Evolutionary conservation across 2,797 vertebrate species (phyloP), one percentile per base, ranked within the genome.

Genomic region (Pygocentrus nattereri): DNA sequence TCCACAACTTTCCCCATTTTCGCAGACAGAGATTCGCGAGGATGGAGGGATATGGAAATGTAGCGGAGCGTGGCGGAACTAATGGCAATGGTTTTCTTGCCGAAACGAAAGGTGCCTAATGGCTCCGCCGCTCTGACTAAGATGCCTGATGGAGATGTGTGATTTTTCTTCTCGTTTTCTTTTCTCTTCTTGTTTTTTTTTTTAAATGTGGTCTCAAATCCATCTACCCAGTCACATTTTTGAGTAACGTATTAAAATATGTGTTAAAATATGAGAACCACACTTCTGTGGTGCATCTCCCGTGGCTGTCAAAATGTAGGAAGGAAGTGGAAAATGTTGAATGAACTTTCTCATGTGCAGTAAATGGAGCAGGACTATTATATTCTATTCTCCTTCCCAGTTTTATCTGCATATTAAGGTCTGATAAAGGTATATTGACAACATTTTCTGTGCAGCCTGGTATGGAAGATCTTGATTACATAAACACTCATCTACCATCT

Each of bases 1-100:
- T 91, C 91, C 82, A n/a, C 85, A 92, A 90, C 88, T 90, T 93
- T 90, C 85, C 88, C 84, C 87, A 90, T 92, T 91, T 93, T 90
- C 88, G 74, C 30, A 13, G 23, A 85, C 30, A 31, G 86, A 89
- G 90, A 90, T 88, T 67, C 5, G 79, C 82, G 56, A 84, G 88
- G 90, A 62, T 88, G 87, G 88, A 88, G 83, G 87, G 59, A 89
- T 91, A 86, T 88, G 88, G 89, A 90, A 92, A 92, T 88, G 77
- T 88, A 88, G 87, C 30, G 16, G 41, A 54, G n/a, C 15, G 47
- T 27, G 31, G 50, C 47, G 21, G 23, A 78, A 25, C 65, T 58
- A 44, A 59, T 70, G 34, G 27, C 12, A 13, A 16, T 78, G 2
- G 89, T 62, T 50, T 72, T 49, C 19, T 56, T 44, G 30, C 86